Evolutionary conservation across 2,113 vertebrate genomes (phyloP).

Genomic region (Anguilla rostrata): DNA sequence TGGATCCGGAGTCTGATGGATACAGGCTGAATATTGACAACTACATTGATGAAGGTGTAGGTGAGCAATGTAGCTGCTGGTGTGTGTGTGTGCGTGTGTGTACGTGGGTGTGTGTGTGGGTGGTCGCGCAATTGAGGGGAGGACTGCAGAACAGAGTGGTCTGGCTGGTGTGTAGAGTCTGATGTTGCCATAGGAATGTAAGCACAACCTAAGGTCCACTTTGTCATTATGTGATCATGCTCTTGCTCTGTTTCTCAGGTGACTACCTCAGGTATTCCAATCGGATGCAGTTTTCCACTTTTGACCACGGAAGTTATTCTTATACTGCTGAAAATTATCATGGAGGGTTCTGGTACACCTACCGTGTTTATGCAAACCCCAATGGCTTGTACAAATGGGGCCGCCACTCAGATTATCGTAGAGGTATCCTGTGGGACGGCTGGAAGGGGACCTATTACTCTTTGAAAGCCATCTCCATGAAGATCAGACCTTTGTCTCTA

Average conservation of each 20-base stretch:
- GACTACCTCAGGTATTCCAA: background rate
- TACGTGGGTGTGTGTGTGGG: background rate
- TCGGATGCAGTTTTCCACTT: background rate
- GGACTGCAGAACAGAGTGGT: too few relatives aligned
- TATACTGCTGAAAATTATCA: background rate
- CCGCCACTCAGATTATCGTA: background rate
- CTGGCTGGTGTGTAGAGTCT: too few relatives aligned
- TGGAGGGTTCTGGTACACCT: background rate
- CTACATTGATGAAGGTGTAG: constrained; percentile 71
- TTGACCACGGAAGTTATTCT: background rate
- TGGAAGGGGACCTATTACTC: background rate
- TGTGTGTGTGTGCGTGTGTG: background rate
- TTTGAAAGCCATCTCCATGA: background rate
- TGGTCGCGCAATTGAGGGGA: too few relatives aligned
- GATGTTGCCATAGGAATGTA: too few relatives aligned
- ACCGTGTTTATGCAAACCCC: background rate
- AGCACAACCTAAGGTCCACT: background rate
- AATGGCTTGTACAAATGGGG: constrained; percentile 18
- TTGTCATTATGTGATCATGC: background rate
- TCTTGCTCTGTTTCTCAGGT: background rate
- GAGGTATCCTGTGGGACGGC: background rate
- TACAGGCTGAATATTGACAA: constrained; percentile 65
- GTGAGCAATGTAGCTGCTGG: constrained; percentile 41
- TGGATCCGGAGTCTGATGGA: constrained; percentile 71
- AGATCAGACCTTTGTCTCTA: background rate